Base-by-base conservation (phyloP, 1,140 invertebrate genomes). In the Apis mellifera region DNA sequence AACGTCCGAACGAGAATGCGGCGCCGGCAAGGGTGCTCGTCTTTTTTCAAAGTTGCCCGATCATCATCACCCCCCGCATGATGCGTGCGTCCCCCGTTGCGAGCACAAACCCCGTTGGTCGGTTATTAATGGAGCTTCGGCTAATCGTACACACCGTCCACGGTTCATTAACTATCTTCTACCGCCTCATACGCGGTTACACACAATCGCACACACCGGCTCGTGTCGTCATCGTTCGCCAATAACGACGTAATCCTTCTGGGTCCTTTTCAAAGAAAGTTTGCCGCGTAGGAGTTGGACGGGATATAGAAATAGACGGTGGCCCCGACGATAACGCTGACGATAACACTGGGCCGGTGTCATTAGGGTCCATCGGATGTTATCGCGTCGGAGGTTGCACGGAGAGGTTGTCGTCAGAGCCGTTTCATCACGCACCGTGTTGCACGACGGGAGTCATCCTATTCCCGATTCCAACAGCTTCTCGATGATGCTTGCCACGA, bases 201-300 rank as follows among this genome's bases (percentile, higher is more conserved):
- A 70, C 73, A 74, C 7, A 42, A 42, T 88, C 75, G n/a, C n/a
- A 80, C 75, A 80, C 76, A 77, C 76, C 32, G 72, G 21, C n/a
- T 76, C 32, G 7, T 42, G 54, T 76, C 83, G 84, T 88, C 87
- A 88, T 88, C 84, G 86, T 82, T 71, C 72, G 52, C 21, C 72
- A 71, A 81, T 84, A 88, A 83, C 88, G 87, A 88, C 87, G 83
- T 88, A 88, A 88, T 80, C 74, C n/a, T n/a, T n/a, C 48, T 59
- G 65, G 32, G 12, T n/a, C 48, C 75, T 87, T 86, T 81, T 82
- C 65, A 78, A 65, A 57, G 50, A 57, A 9, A 55, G 21, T 42
- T 64, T 57, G 19, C 12, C 73, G 60, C 80, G 84, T 80, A 57
- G 70, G 42, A 68, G 73, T 59, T 87, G 78, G 78, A 65, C 60